Conservation (phyloP, 2,888 invertebrate species). For the Calliopum simillimum region DNA sequence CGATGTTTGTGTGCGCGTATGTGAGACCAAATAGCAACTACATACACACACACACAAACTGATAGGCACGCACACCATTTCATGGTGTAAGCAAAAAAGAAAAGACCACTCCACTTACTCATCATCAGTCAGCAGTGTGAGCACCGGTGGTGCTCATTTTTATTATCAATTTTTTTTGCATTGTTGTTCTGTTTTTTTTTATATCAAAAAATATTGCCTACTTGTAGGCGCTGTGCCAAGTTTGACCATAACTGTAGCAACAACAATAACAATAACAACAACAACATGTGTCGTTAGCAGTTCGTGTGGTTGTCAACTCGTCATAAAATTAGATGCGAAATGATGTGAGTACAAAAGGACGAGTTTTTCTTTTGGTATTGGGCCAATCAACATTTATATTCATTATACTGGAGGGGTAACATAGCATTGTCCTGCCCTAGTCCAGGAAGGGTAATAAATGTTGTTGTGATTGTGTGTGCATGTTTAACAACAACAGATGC, state of each 20-base stretch:
- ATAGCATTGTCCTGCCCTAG: constrained; percentile 1
- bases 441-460: neutral
- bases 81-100: too few species aligned
- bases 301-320: constrained; percentile 11
- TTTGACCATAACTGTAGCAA: neutral
- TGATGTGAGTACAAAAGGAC: constrained; percentile 42
- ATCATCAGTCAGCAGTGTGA: neutral
- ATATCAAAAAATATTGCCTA: constrained; percentile 24
- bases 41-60: neutral
- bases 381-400: constrained; percentile 60
- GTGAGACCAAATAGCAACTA: neutral
- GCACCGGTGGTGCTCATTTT: constrained; percentile 9
- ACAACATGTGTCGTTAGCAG: too few species aligned
- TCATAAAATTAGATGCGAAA: constrained; percentile 15
- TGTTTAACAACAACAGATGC: neutral
- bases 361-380: too few species aligned
- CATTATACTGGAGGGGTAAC: constrained; percentile 48
- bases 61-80: neutral
- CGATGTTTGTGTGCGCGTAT: too few species aligned
- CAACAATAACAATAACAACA: too few species aligned
- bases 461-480: neutral
- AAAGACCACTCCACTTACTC: too few species aligned
- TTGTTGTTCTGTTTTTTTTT: too few species aligned
- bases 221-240: constrained; percentile 16
- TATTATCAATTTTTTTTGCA: constrained; percentile 9